A percentile compares a stretch with the other conserved stretches of the same genome.
These are phyloP conservation scores for Chrysina gloriosa DNA, from an alignment of 2,888 invertebrate genomes.

Conservation along the genomic window DNA sequence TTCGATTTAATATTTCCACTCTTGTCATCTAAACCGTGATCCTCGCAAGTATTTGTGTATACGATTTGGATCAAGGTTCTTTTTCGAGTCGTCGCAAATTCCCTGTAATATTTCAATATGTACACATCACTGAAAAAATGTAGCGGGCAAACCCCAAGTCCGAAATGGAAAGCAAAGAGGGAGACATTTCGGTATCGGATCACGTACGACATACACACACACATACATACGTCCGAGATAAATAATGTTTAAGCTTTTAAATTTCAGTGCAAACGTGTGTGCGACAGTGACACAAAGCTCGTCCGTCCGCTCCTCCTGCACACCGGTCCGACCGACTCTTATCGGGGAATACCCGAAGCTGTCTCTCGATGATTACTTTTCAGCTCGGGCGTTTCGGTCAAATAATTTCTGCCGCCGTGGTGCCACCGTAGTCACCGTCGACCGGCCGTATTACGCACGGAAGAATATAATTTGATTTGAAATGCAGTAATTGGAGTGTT, in stretches of 20 bases:
- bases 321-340: constrained; percentile 9
- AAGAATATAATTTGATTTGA: constrained; percentile 42
- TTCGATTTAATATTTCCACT: too few species aligned
- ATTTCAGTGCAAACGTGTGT: constrained; percentile 28
- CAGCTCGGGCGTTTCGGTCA: constrained; percentile 27
- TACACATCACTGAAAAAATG: background rate
- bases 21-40: too few species aligned
- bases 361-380: constrained; percentile 38
- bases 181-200: constrained; percentile 17
- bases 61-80: too few species aligned
- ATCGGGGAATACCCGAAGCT: constrained; percentile 34
- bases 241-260: constrained; percentile 35
- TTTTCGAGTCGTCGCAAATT: too few species aligned
- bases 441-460: constrained; percentile 22
- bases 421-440: background rate
- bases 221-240: constrained; percentile 31
- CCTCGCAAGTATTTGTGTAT: too few species aligned
- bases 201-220: constrained; percentile 31
- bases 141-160: background rate
- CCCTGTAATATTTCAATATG: too few species aligned
- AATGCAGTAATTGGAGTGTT: constrained; percentile 46
- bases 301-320: constrained; percentile 18
- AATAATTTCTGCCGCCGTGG: background rate
- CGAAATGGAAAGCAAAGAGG: background rate
- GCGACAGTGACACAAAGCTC: constrained; percentile 25